These are phyloP conservation scores for Tolmerus cingulatus DNA, from an alignment of 2,888 invertebrate genomes.

Conservation along the genomic window DNA sequence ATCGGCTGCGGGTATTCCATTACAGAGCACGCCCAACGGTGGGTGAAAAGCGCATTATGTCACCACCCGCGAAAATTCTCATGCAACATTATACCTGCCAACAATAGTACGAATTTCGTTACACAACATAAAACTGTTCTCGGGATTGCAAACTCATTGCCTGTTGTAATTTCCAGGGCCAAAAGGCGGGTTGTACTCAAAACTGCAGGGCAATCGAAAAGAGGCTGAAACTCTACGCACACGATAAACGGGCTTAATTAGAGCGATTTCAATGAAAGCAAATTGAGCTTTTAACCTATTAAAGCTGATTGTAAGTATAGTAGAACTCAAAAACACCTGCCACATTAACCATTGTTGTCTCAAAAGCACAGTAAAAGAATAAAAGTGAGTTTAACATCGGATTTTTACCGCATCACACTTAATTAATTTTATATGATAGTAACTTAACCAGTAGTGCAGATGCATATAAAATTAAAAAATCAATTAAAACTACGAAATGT, in stretches of 20 bases:
- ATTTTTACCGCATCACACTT: neutral
- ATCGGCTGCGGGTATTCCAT: neutral
- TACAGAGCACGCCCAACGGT: neutral
- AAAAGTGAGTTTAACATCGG: too few species aligned
- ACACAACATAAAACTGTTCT: neutral
- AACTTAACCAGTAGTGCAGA: neutral
- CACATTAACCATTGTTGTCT: neutral
- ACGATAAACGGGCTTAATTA: neutral
- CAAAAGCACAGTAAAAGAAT: neutral
- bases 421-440: neutral
- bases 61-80: neutral
- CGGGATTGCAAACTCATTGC: neutral
- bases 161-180: neutral
- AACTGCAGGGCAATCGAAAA: neutral
- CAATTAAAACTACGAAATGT: neutral
- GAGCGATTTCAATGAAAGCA: neutral
- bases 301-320: neutral
- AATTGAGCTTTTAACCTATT: neutral
- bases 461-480: neutral
- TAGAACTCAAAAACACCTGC: neutral
- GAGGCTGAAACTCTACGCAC: neutral
- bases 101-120: neutral
- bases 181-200: neutral
- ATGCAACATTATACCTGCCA: neutral
- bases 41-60: neutral